Evolutionary conservation across 2,797 vertebrate genomes (phyloP), one percentile per base, ranked within the genome.

Genomic region (Hippocampus kuda): DNA sequence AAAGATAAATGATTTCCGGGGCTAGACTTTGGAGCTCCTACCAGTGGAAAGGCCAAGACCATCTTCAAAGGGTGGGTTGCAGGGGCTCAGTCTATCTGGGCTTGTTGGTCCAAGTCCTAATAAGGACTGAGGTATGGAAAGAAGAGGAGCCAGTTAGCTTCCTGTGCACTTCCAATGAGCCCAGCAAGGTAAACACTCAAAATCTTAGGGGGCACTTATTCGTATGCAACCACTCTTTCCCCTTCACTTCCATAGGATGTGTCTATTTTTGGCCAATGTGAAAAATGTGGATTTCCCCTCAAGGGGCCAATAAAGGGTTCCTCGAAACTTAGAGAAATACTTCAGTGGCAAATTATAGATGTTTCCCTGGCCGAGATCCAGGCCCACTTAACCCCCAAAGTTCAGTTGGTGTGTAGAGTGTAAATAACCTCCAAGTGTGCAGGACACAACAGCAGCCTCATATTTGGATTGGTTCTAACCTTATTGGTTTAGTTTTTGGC

Each of bases 251-350:
- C 4, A 54, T 24, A 54, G 53, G n/a, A 24, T 54, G 53, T 54
- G 53, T 54, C 53, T 54, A 54, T 54, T 54, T 54, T 54, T 54
- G 22, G 53, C 53, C 53, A 54, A 54, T 54, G 53, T 54, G 53
- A 54, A 54, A 54, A 24, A 54, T n/a, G 53, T 54, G n/a, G 22
- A 11, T 24, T 54, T 24, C n/a, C n/a, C 53, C 53, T 54, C 53
- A 54, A 54, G n/a, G 2, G 53, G 9, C 53, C 15, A 54, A 54
- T 54, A 24, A 54, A 54, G 10, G 9, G 22, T 24, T 54, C n/a
- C 22, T 53, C 51, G 2, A 53, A 53, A 53, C 7, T 24, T 7
- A 22, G n/a, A 24, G 22, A n/a, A 54, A 54, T 54, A n/a, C 53
- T 1, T n/a, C 9, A 24, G 53, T 54, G 53, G 53, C n/a, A 54